Percentiles rank a stretch among this genome's conserved stretches.
Evolutionary conservation across 2,113 vertebrate genomes (phyloP).

Genomic region (Cyanoliseus patagonus): DNA sequence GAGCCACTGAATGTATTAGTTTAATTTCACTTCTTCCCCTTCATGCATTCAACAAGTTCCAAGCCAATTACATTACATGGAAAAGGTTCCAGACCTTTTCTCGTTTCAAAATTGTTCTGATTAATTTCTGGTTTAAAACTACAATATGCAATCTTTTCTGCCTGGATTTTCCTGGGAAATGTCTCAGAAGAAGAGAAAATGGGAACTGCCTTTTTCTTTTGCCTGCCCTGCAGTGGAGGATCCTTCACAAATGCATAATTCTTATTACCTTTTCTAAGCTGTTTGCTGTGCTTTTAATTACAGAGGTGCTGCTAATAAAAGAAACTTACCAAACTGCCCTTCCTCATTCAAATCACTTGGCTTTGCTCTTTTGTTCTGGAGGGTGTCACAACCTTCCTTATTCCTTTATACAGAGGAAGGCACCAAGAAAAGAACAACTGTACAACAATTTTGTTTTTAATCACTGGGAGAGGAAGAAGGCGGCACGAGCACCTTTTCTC

Average conservation of each 20-base stretch:
- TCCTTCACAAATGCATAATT: slow-evolving; percentile 51
- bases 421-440: not conserved
- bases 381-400: not conserved
- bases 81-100: slow-evolving; percentile 53
- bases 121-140: slow-evolving; percentile 62
- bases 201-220: not conserved
- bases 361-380: not conserved
- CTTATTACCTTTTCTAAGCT: slow-evolving; percentile 59
- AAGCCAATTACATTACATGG: slow-evolving; percentile 26
- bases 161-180: slow-evolving; percentile 47
- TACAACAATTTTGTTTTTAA: slow-evolving; percentile 13
- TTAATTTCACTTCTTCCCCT: slow-evolving; percentile 63
- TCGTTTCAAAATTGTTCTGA: not conserved
- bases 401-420: not conserved
- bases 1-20: slow-evolving; percentile 62
- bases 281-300: slow-evolving; percentile 54
- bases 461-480: not conserved
- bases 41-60: slow-evolving; percentile 58
- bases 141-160: slow-evolving; percentile 43
- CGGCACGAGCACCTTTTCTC: not conserved
- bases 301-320: slow-evolving; percentile 33
- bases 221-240: slow-evolving; percentile 17
- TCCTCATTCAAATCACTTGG: not conserved
- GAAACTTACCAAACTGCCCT: slow-evolving; percentile 9
- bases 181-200: slow-evolving; percentile 45